Conservation (phyloP, 2,797 vertebrate genomes). For the Eutrigla gurnardus region DNA sequence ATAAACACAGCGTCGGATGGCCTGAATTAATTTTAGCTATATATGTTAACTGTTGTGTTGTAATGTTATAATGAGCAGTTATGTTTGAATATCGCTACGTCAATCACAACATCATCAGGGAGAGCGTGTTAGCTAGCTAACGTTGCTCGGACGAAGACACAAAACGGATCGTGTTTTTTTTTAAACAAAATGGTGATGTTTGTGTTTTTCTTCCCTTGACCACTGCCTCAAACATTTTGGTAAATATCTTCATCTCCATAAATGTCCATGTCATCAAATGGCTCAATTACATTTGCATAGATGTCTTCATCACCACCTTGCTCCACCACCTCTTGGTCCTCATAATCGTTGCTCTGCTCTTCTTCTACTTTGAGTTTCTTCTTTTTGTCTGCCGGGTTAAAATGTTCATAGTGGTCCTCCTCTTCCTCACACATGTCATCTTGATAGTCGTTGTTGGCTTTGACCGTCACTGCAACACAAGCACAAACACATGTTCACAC, state of each 20-base stretch:
- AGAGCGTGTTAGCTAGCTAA: too few species aligned
- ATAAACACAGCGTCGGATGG: too few species aligned
- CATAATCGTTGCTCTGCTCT: neutral
- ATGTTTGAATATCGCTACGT: too few species aligned
- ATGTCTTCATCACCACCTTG: constrained; percentile 1
- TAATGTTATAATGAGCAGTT: too few species aligned
- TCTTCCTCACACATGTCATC: neutral
- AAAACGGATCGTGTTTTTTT: too few species aligned
- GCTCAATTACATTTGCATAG: constrained; percentile 5
- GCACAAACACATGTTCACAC: neutral
- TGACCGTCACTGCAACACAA: constrained; percentile 5
- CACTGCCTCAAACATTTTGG: neutral
- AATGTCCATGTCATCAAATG: neutral
- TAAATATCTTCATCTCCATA: neutral
- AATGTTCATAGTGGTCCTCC: neutral
- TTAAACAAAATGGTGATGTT: too few species aligned
- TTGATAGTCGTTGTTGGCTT: neutral
- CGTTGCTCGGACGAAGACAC: too few species aligned
- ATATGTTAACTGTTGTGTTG: too few species aligned
- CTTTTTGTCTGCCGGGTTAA: neutral
- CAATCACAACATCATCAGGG: too few species aligned
- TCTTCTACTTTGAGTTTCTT: neutral
- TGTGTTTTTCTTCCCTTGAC: too few species aligned
- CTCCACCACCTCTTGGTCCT: neutral
- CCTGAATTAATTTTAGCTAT: too few species aligned